Conservation (phyloP, 1,140 invertebrate species). For the Ceratina calcarata region DNA sequence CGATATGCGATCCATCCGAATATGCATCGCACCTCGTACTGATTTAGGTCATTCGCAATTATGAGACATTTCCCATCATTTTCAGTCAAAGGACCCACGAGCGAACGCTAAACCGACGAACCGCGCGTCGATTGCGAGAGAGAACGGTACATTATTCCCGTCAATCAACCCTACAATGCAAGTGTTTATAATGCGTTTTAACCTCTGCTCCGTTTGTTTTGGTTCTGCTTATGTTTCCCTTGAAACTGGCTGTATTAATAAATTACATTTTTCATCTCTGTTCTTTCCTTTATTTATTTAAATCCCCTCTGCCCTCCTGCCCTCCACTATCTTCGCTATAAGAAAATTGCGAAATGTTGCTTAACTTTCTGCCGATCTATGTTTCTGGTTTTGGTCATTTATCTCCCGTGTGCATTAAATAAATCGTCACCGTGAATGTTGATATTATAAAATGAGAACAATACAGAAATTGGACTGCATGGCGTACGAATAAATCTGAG, state of each 20-base stretch:
- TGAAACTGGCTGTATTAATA: constrained; percentile 31
- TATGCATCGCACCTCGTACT: constrained; percentile 30
- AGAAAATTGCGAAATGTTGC: background rate
- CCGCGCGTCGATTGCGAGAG: background rate
- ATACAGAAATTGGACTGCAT: constrained; percentile 11
- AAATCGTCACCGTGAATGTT: too few species aligned
- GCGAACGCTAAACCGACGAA: background rate
- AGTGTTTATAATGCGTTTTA: constrained; percentile 40
- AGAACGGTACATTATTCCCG: background rate
- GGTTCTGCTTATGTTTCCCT: constrained; percentile 4
- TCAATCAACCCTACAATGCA: constrained; percentile 7
- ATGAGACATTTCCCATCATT: constrained; percentile 20
- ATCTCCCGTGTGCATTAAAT: too few species aligned
- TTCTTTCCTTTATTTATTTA: constrained; percentile 42
- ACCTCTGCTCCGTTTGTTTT: constrained; percentile 46
- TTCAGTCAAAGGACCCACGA: background rate
- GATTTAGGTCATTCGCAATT: constrained; percentile 45
- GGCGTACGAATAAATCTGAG: background rate
- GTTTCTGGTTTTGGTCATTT: constrained; percentile 8
- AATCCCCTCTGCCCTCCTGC: constrained; percentile 1
- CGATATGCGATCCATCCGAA: constrained; percentile 16
- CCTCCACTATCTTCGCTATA: background rate
- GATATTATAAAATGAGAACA: background rate
- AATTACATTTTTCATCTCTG: constrained; percentile 22
- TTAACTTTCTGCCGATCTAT: background rate